These are phyloP conservation scores for Carcharodon carcharias DNA, from an alignment of 2,797 vertebrate genomes.

Conservation along the genomic window DNA sequence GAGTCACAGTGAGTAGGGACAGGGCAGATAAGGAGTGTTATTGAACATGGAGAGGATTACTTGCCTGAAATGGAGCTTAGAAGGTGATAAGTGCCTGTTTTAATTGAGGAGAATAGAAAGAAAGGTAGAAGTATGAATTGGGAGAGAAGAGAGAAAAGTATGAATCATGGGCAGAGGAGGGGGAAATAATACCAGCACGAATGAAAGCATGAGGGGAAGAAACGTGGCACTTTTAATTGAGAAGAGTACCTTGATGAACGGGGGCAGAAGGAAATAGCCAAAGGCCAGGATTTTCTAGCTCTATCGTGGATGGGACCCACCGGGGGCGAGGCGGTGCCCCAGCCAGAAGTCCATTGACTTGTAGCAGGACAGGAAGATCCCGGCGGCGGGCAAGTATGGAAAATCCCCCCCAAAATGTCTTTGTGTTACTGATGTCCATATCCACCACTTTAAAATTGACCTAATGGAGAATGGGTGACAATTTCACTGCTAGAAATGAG, in stretches of 20 bases:
- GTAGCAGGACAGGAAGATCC: no score
- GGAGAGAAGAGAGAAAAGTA: background rate
- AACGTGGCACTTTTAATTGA: background rate
- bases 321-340: no score
- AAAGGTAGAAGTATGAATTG: background rate
- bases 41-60: background rate
- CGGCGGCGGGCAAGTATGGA: no score
- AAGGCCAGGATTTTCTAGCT: no score
- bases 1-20: background rate
- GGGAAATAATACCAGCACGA: background rate
- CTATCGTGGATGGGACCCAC: no score
- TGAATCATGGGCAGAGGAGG: background rate
- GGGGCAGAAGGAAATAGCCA: background rate
- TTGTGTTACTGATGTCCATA: background rate
- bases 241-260: background rate
- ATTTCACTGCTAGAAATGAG: background rate
- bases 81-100: background rate
- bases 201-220: background rate
- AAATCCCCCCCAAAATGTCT: no score
- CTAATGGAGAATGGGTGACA: no score
- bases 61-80: background rate
- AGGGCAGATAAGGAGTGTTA: background rate
- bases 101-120: background rate
- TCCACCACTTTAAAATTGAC: no score
- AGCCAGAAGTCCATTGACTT: no score